Evolutionary conservation across 2,797 vertebrate genomes (phyloP), one percentile per base, ranked within the genome.

Genomic region (Pseudocheirus occidentalis): DNA sequence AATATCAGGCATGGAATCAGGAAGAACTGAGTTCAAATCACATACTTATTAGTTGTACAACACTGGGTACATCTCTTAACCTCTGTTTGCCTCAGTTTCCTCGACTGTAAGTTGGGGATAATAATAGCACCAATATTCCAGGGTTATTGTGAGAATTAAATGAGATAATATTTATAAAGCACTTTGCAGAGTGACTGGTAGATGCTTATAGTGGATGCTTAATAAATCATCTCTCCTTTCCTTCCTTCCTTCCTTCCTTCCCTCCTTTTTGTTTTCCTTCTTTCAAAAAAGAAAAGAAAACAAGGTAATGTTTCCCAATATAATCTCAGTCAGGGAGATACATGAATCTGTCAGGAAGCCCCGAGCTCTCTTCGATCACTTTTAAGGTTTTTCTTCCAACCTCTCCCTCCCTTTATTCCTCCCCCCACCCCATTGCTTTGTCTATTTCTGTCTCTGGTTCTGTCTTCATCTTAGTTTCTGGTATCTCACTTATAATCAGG

Each of bases 311-410:
- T 0, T 52, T 94, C 91, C 7, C 16, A 56, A 18, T 56, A 21
- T 27, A 27, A 31, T 31, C 27, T 54, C 94, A 90, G 11, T 93
- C 34, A 90, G 13, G 92, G 54, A 93, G 5, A 31, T 0, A 0
- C 34, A 90, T 50, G 90, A 73, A 31, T 4, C 54, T 58, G 95
- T 24, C 0, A 9, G 73, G 73, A 46, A 81, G 2, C 73, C 40
- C 21, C 55, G 0, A 40, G 95, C 96, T 90, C 92, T 96, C 31
- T 7, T 59, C 50, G 29, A 93, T 93, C 90, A 92, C 92, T 93
- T 90, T 95, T 95, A 97, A 96, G 92, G 90, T 59, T 92, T 96
- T 54, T 46, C 40, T 59, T 81, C 91, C 92, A 91, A 92, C 91
- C 94, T 92, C 95, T 93, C 81, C 92, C 94, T 95, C 89, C 54